Evolutionary conservation across 2,797 vertebrate species (phyloP).

Genomic region (Mormyrops boulengeri): DNA sequence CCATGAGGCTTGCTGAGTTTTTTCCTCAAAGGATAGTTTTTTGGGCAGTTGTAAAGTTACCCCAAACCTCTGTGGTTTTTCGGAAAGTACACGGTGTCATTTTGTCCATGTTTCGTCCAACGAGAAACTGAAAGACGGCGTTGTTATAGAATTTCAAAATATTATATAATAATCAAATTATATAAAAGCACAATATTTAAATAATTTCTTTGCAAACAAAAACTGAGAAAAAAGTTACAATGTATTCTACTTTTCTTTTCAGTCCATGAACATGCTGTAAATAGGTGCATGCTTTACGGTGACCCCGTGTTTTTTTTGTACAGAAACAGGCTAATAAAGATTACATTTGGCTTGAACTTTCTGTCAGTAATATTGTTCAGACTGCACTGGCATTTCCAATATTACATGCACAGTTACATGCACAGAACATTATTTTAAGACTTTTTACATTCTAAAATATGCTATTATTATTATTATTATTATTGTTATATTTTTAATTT

Average conservation of each 20-base stretch:
- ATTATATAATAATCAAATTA: conserved; percentile 61
- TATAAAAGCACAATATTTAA: conserved; percentile 77
- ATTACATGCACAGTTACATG: neutral
- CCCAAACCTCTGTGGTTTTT: conserved; percentile 29
- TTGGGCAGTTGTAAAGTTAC: conserved; percentile 45
- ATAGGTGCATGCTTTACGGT: conserved; percentile 71
- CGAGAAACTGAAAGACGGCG: conserved; percentile 51
- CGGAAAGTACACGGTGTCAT: conserved; percentile 39
- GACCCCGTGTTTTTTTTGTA: conserved; percentile 62
- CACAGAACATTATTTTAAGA: neutral
- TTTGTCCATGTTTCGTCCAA: conserved; percentile 55
- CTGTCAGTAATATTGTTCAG: conserved; percentile 15
- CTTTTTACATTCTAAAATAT: neutral
- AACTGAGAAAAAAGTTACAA: conserved; percentile 16
- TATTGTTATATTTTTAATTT: neutral
- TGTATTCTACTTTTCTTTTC: conserved; percentile 34
- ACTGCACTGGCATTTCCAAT: neutral
- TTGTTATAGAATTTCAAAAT: conserved; percentile 66
- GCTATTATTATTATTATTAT: neutral
- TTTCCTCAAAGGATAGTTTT: conserved; percentile 18
- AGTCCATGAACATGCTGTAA: conserved; percentile 66
- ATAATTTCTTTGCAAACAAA: conserved; percentile 57
- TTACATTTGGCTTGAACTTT: conserved; percentile 66
- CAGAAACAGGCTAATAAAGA: conserved; percentile 76
- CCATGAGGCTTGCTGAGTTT: conserved; percentile 29